Base-by-base conservation (phyloP, 1,140 invertebrate species). In the Solenopsis invicta region DNA sequence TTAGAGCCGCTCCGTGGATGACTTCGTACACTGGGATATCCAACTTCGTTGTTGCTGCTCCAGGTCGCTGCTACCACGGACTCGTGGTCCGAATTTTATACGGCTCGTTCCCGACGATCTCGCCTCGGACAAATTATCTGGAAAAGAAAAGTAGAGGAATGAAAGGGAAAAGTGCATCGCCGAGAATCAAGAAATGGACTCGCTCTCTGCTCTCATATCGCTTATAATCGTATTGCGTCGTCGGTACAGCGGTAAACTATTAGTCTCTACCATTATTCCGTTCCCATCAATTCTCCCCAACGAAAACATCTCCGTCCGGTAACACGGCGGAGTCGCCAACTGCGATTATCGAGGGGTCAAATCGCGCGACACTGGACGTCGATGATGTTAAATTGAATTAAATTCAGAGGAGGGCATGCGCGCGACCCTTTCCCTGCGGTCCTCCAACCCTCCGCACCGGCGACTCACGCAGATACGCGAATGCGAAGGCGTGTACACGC, bases 1-100 rank as follows among this genome's bases (percentile, higher is more conserved):
- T 94, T 94, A 89, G 86, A 89, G 78, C 75, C 71, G 48, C 85
- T 84, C 74, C 87, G 54, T 88, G 76, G 74, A 89, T 85, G 77
- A 74, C 64, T 90, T 88, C 86, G 88, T 90, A 91, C 88, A 85
- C 67, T 75, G 87, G 34, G 56, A 37, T 41, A 77, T 87, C 85
- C 69, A 61, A 71, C 86, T 90, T 82, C 56, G 62, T 66, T 24
- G 16, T 50, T 45, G 18, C 56, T 71, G n/a, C n/a, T 71, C 29
- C 37, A 21, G 29, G 21, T 45, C 29, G 34, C 59, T 21, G 64
- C 34, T n/a, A 10, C 64, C 18, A 8, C 41, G 48, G 34, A 21
- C 16, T 62, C 29, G 29, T 61, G 5, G 41, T 29, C 8, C 24
- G 41, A 67, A 29, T 37, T 21, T 41, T 59, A 29, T 9, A 52